phyloP scores from a whole-genome alignment of 1,140 invertebrate species.

The Ganaspis sp. region DNA sequence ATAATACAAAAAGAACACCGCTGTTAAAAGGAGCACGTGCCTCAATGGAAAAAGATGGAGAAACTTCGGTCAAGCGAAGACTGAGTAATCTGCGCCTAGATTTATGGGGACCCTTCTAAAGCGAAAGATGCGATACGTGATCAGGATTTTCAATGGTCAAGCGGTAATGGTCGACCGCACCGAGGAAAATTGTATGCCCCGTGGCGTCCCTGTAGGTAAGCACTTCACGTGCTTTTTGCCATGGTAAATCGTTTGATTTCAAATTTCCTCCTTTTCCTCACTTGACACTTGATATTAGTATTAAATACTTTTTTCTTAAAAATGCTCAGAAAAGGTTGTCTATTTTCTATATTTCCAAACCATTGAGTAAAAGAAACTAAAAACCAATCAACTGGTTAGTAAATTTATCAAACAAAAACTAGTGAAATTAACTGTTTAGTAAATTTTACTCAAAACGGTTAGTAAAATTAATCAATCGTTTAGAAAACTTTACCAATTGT shows the following conservation, averaged over 20 bases:
- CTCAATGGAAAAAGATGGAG: conserved; percentile 37
- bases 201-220: background rate
- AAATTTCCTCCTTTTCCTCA: background rate
- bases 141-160: conserved; percentile 56
- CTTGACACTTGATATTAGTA: background rate
- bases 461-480: too few relatives aligned
- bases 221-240: conserved; percentile 10
- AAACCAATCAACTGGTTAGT: too few relatives aligned
- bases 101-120: conserved; percentile 64
- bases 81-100: conserved; percentile 61
- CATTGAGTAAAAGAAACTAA: too few relatives aligned
- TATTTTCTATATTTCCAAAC: too few relatives aligned
- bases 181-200: conserved; percentile 27
- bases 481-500: too few relatives aligned
- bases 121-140: conserved; percentile 66
- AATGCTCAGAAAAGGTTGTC: too few relatives aligned
- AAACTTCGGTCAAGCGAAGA: conserved; percentile 51
- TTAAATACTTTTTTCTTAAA: background rate
- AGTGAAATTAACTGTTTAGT: too few relatives aligned
- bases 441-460: too few relatives aligned
- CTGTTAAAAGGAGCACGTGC: conserved; percentile 20
- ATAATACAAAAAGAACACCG: background rate
- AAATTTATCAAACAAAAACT: too few relatives aligned
- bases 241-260: conserved; percentile 9
- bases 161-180: conserved; percentile 45